These are phyloP conservation scores for Lissocephala sabroskyi DNA, from an alignment of 2,888 invertebrate species.

Conservation along the genomic window DNA sequence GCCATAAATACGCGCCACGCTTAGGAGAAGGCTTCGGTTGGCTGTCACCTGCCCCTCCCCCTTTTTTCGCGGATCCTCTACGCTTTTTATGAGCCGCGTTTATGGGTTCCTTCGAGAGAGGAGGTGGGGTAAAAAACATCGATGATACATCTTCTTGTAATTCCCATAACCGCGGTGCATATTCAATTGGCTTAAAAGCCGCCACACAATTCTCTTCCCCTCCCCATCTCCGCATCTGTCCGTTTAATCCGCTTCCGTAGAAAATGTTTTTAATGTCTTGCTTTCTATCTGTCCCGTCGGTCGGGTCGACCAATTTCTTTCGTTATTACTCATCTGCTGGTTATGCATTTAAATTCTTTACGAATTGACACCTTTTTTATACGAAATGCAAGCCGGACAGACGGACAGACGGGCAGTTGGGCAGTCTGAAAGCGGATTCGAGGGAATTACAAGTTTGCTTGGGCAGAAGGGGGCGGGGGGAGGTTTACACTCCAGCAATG, in stretches of 20 bases:
- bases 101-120: no score
- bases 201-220: background rate
- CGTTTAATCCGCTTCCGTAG: constrained; percentile 19
- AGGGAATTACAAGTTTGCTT: constrained; percentile 51
- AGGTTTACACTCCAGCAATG: no score
- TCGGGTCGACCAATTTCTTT: background rate
- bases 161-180: no score
- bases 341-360: constrained; percentile 45
- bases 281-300: background rate
- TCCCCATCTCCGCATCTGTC: background rate
- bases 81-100: constrained; percentile 31
- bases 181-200: background rate
- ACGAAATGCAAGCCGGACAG: background rate
- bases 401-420: background rate
- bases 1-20: constrained; percentile 26
- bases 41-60: background rate
- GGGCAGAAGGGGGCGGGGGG: no score
- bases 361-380: constrained; percentile 55
- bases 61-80: constrained; percentile 5
- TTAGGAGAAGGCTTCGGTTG: no score
- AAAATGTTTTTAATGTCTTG: constrained; percentile 9
- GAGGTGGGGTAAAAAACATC: no score
- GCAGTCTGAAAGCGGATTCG: constrained; percentile 54
- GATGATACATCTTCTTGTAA: no score
- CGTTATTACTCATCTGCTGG: constrained; percentile 57